phyloP scores from a whole-genome alignment of 2,797 vertebrate species.

The Arctocebus calabarensis region DNA sequence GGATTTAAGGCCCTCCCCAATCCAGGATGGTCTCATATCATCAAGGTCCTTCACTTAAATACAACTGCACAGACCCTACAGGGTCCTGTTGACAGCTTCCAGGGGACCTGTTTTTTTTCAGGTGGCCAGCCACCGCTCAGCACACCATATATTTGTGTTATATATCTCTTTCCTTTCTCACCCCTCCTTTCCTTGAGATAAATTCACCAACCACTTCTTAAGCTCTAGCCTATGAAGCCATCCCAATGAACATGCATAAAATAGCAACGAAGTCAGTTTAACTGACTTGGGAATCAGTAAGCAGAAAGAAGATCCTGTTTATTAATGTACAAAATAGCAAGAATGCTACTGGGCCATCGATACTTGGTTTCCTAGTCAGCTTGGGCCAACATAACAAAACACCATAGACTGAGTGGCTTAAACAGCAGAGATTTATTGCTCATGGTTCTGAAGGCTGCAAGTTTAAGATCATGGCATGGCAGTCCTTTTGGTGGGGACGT shows the following conservation, averaged over 20 bases:
- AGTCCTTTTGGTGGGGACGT: too few species aligned
- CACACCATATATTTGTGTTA: not conserved
- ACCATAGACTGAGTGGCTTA: not conserved
- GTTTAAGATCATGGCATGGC: not conserved
- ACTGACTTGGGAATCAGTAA: not conserved
- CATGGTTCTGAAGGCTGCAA: not conserved
- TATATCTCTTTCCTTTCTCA: not conserved
- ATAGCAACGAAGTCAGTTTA: not conserved
- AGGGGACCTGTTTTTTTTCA: not conserved
- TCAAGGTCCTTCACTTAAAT: too few species aligned
- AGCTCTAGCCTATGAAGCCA: not conserved
- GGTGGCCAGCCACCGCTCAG: not conserved
- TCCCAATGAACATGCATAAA: not conserved
- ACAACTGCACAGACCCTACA: not conserved
- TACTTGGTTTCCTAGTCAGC: too few species aligned
- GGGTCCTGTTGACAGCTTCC: not conserved
- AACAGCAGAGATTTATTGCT: not conserved
- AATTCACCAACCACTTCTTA: not conserved
- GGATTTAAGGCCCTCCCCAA: too few species aligned
- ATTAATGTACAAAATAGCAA: not conserved
- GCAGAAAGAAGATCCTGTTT: not conserved
- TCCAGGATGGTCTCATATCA: too few species aligned
- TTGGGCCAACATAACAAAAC: not conserved
- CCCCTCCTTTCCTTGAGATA: not conserved
- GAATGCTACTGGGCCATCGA: rapidly evolving